Conservation (phyloP, 2,888 invertebrate species). For the Scaptomyza reducta region DNA sequence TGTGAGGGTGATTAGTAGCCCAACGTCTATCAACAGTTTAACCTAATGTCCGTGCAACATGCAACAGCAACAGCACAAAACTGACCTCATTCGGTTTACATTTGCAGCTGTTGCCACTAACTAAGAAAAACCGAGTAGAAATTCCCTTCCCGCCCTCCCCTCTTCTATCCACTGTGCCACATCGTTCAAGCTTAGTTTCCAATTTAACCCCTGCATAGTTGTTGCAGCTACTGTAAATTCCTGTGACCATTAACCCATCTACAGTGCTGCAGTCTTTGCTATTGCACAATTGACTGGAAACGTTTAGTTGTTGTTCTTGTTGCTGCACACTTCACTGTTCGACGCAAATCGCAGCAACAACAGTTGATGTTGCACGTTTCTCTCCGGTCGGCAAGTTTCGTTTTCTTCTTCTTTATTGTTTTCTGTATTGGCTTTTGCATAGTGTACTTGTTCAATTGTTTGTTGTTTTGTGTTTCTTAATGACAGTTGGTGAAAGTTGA, state of each 20-base stretch:
- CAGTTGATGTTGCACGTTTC: conserved; percentile 44
- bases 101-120: conserved; percentile 67
- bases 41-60: conserved; percentile 72
- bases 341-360: conserved; percentile 45
- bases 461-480: background rate
- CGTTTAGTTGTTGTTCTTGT: conserved; percentile 19
- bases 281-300: conserved; percentile 64
- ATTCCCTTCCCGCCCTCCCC: too few relatives aligned
- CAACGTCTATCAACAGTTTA: conserved; percentile 75
- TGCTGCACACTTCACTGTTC: conserved; percentile 3
- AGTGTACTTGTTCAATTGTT: conserved; percentile 26
- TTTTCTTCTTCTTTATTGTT: background rate
- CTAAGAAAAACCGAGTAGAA: conserved; percentile 16
- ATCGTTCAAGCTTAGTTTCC: background rate
- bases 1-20: conserved; percentile 65
- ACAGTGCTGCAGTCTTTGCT: conserved; percentile 29
- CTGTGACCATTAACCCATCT: conserved; percentile 12
- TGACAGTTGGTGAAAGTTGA: conserved; percentile 22
- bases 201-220: conserved; percentile 4
- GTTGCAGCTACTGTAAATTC: conserved; percentile 45
- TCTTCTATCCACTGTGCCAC: too few relatives aligned
- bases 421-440: conserved; percentile 27
- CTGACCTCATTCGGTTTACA: conserved; percentile 73
- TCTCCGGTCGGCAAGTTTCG: conserved; percentile 32
- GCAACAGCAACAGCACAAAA: conserved; percentile 53